Percentiles rank a stretch among this genome's conserved stretches.
Evolutionary conservation across 2,888 invertebrate genomes (phyloP).

Genomic region (Alviniconcha strummeri): DNA sequence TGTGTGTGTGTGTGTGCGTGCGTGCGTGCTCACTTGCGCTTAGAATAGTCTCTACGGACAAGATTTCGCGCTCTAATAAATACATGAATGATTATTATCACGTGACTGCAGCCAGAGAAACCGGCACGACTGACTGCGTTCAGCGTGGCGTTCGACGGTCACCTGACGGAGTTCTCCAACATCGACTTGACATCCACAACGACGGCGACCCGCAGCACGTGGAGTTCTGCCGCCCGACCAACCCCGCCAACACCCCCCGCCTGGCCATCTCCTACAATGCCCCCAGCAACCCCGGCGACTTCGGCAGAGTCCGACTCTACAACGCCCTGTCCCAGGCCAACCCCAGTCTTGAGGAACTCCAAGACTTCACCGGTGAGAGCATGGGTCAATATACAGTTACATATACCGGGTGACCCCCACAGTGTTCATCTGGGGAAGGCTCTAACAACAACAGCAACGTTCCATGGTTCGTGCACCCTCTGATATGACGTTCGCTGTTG

Average conservation of each 20-base stretch:
- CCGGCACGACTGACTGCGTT: conserved; percentile 28
- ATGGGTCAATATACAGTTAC: neutral
- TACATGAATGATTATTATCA: neutral
- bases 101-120: conserved; percentile 23
- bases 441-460: too few relatives aligned
- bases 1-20: conserved; percentile 1
- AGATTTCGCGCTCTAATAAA: neutral
- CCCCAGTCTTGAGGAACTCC: neutral
- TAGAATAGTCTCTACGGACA: neutral
- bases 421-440: too few relatives aligned
- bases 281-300: neutral
- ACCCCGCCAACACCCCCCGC: neutral
- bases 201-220: conserved; percentile 29
- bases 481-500: too few relatives aligned
- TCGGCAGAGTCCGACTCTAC: conserved; percentile 16
- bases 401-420: neutral
- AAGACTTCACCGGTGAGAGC: neutral
- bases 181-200: neutral
- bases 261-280: conserved; percentile 28
- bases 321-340: neutral
- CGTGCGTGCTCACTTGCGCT: neutral
- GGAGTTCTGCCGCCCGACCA: conserved; percentile 26
- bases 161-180: conserved; percentile 6
- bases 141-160: conserved; percentile 15
- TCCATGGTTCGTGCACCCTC: too few relatives aligned